A percentile compares a stretch with the other conserved stretches of the same genome.
phyloP scores from a whole-genome alignment of 2,113 vertebrate species.

The Otocyon megalotis region DNA sequence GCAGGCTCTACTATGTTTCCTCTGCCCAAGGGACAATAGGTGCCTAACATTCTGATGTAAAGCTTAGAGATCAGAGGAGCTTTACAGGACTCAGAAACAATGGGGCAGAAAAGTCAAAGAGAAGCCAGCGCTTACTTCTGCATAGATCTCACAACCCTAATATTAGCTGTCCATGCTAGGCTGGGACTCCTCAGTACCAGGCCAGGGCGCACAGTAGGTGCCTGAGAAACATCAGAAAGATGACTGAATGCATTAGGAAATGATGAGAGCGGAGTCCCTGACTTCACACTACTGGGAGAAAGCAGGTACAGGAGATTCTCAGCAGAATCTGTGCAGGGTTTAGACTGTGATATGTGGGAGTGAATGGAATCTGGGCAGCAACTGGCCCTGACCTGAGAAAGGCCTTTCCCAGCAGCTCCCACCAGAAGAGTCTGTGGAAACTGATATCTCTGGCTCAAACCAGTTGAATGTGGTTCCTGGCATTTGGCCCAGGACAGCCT shows the following conservation, averaged over 20 bases:
- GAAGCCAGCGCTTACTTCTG: neutral
- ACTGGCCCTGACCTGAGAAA: neutral
- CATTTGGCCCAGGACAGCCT: slow-evolving; percentile 13
- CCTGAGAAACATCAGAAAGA: neutral
- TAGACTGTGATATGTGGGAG: neutral
- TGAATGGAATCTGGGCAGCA: neutral
- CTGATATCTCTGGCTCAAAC: slow-evolving; percentile 32
- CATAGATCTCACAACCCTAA: neutral
- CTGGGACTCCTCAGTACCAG: neutral
- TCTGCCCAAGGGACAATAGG: neutral
- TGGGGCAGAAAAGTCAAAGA: neutral
- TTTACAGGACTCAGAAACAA: neutral
- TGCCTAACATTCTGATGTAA: neutral
- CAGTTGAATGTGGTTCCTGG: slow-evolving; percentile 55
- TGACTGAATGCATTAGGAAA: neutral
- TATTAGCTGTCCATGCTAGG: neutral
- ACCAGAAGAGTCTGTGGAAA: neutral
- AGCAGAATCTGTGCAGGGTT: neutral
- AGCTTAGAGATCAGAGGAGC: neutral
- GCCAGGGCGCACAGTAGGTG: neutral
- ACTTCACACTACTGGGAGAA: neutral
- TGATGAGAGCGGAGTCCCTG: neutral
- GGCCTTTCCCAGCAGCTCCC: neutral
- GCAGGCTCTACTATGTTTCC: too few relatives aligned
- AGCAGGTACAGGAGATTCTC: neutral